These are phyloP conservation scores for Euclidia mi DNA, from an alignment of 2,888 invertebrate genomes.

Conservation along the genomic window DNA sequence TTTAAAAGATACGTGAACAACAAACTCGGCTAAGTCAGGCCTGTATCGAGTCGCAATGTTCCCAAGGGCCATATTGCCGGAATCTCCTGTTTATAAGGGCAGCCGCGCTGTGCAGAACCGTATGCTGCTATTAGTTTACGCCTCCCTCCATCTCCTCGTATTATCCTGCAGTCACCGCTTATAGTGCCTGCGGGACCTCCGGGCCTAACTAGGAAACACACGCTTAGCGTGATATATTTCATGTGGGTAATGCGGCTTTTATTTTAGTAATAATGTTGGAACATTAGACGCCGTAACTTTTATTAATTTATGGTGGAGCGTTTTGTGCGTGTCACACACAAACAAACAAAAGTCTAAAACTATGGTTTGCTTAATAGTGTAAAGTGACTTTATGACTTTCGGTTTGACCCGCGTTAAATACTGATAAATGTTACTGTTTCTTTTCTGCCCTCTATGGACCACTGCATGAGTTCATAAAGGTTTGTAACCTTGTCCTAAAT, in stretches of 20 bases:
- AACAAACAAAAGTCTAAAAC: no score
- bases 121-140: constrained; percentile 21
- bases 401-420: no score
- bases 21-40: no score
- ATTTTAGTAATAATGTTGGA: not conserved
- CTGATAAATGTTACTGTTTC: no score
- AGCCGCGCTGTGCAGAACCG: not conserved
- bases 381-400: no score
- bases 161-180: constrained; percentile 19
- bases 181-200: constrained; percentile 9
- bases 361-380: no score
- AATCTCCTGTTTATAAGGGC: constrained; percentile 7
- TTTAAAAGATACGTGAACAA: no score
- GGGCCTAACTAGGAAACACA: constrained; percentile 5
- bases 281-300: not conserved
- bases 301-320: not conserved
- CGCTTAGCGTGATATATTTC: constrained; percentile 3
- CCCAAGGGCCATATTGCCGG: constrained; percentile 13
- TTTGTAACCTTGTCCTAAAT: no score
- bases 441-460: no score
- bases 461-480: no score
- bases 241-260: not conserved
- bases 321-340: no score
- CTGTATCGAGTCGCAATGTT: not conserved
- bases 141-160: constrained; percentile 5